Conservation (phyloP, 2,797 vertebrate genomes). For the Lateolabrax maculatus region DNA sequence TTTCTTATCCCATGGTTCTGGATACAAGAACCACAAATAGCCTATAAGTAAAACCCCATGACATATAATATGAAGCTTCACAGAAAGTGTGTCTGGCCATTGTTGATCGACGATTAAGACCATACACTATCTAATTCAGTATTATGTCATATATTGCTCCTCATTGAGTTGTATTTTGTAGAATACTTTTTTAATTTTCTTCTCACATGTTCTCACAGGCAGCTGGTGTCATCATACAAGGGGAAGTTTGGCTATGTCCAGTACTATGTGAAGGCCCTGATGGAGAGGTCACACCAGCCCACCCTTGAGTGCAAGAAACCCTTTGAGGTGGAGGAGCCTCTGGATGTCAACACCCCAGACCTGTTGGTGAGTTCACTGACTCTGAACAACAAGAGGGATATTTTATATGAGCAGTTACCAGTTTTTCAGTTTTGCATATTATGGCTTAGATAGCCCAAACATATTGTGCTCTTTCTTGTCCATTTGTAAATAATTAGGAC, state of each 20-base stretch:
- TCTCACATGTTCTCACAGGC: conserved; percentile 72
- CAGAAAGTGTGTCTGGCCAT: no score
- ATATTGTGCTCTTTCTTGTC: background rate
- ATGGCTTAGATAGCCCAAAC: no score
- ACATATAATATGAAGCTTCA: no score
- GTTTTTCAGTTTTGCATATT: background rate
- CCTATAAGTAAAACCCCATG: no score
- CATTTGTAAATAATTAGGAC: no score
- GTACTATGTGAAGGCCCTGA: conserved; percentile 91
- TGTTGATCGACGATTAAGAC: no score
- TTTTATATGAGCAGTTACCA: background rate
- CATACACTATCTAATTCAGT: no score
- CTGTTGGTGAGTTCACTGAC: conserved; percentile 88
- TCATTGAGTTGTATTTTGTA: background rate
- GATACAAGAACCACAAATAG: no score
- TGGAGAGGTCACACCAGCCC: conserved; percentile 88
- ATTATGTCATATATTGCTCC: background rate
- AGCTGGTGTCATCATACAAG: conserved; percentile 94
- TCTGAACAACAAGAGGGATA: background rate
- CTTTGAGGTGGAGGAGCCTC: conserved; percentile 95
- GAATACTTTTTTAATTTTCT: background rate
- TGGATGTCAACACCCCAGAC: conserved; percentile 95
- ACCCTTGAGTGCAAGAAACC: conserved; percentile 86
- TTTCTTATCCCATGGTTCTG: no score
- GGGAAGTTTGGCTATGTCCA: conserved; percentile 95